Base-by-base conservation (phyloP, 1,140 invertebrate species). In the Drosophila kanapiae region DNA sequence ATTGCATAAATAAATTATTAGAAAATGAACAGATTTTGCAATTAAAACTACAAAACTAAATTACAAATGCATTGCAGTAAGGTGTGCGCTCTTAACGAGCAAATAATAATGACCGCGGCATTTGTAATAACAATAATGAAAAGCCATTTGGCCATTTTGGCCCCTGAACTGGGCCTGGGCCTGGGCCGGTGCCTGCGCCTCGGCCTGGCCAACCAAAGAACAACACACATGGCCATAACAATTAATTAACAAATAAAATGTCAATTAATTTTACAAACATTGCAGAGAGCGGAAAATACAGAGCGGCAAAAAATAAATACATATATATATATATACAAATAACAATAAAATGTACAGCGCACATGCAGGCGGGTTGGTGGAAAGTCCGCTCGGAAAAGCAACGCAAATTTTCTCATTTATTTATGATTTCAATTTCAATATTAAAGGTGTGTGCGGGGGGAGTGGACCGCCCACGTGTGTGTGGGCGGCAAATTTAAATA, bases 231-330 rank as follows among this genome's bases (percentile, higher is more conserved):
- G 61, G 78, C 85, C 88, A 90, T 90, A 90, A 90, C 85, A 90
- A 90, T 90, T 90, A 90, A 90, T 90, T 90, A 90, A 90, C 85
- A 90, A 90, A 90, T 90, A 90, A 90, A 90, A 90, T 90, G 85
- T 90, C 85, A 90, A 90, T 90, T 90, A 90, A 90, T 90, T 90
- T 90, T 85, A 90, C 85, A 90, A 90, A 91, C 85, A 84, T 62
- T 78, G 84, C 74, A 60, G 67, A 71, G 64, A 67, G 31, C 29
- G 42, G 18, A 68, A 45, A 65, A 48, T 65, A 38, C 43, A 40
- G 27, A 45, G 23, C 31, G 18, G 18, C 27, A 45, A 27, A n/a
- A 23, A 31, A 48, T 75, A 68, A 51, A 60, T 43, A 65, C 10
- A 72, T 33, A 64, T 38, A 53, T 62, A 62, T 68, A 57, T 57